phyloP scores from a whole-genome alignment of 2,113 vertebrate genomes.

The Catharus fuscescens region DNA sequence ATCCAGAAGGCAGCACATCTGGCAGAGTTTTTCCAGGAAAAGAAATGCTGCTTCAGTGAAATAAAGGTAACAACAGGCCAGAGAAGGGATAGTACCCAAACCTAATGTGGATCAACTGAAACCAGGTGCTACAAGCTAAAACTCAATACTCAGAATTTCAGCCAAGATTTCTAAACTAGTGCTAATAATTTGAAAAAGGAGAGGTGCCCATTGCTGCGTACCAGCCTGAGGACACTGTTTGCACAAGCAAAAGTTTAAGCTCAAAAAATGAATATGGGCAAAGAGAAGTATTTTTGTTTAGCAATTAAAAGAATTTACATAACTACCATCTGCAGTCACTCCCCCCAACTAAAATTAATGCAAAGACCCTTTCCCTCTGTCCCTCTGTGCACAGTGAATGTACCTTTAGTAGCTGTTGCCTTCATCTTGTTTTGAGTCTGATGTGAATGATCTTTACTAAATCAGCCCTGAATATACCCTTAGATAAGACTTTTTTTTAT shows the following conservation, averaged over 20 bases:
- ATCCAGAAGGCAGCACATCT: background rate
- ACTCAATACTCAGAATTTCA: background rate
- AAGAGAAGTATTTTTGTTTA: conserved; percentile 24
- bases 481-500: background rate
- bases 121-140: background rate
- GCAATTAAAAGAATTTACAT: conserved; percentile 23
- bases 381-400: background rate
- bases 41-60: background rate
- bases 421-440: background rate
- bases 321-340: conserved; percentile 1
- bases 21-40: background rate
- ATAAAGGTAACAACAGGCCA: background rate
- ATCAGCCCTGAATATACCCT: background rate
- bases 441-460: background rate
- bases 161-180: conserved; percentile 19
- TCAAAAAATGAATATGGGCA: conserved; percentile 32
- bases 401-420: background rate
- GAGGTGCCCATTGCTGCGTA: background rate
- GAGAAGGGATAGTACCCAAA: background rate
- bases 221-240: background rate
- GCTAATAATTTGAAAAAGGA: conserved; percentile 28
- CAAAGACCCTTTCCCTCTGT: background rate
- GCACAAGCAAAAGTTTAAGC: conserved; percentile 24
- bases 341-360: background rate
- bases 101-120: background rate